Percentiles rank a stretch among this genome's conserved stretches.
Evolutionary conservation across 2,797 vertebrate species (phyloP).

Genomic region (Sarcoramphus papa): DNA sequence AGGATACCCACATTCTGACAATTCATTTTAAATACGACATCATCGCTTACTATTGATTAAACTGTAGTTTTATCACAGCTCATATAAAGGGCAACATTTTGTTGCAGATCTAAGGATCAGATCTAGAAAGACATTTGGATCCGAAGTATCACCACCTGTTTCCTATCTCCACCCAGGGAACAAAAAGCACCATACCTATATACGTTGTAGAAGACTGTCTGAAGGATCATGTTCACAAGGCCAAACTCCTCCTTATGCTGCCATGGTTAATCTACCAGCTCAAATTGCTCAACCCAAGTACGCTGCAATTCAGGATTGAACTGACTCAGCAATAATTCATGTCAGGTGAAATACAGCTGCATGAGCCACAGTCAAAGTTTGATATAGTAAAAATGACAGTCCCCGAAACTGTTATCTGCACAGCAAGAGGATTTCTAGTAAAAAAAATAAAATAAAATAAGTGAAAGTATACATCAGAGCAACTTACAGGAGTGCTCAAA

Average conservation of each 20-base stretch:
- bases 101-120: not conserved
- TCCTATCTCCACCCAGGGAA: not conserved
- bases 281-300: not conserved
- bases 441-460: not conserved
- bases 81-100: not conserved
- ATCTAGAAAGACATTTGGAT: not conserved
- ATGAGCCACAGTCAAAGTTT: not conserved
- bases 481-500: not conserved
- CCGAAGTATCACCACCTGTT: not conserved
- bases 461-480: not conserved
- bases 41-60: not conserved
- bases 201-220: not conserved
- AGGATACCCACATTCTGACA: not conserved
- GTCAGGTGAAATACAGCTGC: not conserved
- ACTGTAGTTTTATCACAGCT: not conserved
- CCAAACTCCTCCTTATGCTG: not conserved
- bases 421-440: not conserved
- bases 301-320: not conserved
- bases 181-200: fast-evolving
- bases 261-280: not conserved
- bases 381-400: not conserved
- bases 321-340: not conserved
- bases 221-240: not conserved
- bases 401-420: not conserved
- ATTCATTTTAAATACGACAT: not conserved